Evolutionary conservation across 2,113 vertebrate genomes (phyloP), one percentile per base, ranked within the genome.

Genomic region (Cinclus cinclus): DNA sequence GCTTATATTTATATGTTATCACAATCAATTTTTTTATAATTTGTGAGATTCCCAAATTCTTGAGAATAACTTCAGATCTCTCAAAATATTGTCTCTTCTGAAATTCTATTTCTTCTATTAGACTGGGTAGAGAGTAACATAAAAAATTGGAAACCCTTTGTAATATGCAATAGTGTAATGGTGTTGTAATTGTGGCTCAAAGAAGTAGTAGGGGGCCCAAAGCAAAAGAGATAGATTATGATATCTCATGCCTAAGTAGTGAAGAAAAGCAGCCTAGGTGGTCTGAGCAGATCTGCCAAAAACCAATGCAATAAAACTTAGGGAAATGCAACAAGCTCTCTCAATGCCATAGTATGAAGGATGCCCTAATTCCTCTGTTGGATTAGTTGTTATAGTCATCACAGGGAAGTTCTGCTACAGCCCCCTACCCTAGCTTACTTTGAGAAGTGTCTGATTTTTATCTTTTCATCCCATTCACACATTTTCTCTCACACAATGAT

Each of bases 381-480:
- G 65, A 64, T 56, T 87, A 89, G 42, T n/a, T 83, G 33, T 42
- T 83, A 35, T 2, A 87, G 52, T 60, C 60, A 81, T 93, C 83
- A 82, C 56, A 93, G 76, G 90, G 60, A 96, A 95, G 69, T 84
- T 67, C 92, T 10, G 7, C 94, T 90, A 23, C 44, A 95, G 14
- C 37, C 64, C 63, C 83, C 52, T 90, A 68, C 83, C 83, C 47
- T 52, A 83, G 24, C 63, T 88, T 56, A 80, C 90, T 93, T 89
- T 96, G 76, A 87, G 56, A 64, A 88, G 62, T 92, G 59, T 28
- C 70, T 93, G 85, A 84, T 88, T 92, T 96, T 83, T 89, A 78
- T 78, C 95, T 94, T 94, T 96, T 95, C 62, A 96, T 93, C 64
- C 88, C 83, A 92, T 94, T 96, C 90, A 94, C 56, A 53, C 56